phyloP scores from a whole-genome alignment of 2,113 vertebrate genomes.

The Emydura subglobosa region DNA sequence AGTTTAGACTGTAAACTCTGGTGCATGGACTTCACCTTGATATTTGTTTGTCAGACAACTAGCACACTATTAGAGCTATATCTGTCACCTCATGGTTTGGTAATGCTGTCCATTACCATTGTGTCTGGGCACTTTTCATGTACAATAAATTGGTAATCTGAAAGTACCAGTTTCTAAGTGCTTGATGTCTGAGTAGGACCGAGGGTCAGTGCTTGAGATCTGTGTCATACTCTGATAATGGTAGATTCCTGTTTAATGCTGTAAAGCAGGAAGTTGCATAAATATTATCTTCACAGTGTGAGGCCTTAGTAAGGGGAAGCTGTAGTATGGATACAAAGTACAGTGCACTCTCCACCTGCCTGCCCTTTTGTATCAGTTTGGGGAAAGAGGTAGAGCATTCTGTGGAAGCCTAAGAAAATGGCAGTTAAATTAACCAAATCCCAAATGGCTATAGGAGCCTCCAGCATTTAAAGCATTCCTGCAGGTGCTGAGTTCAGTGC shows the following conservation, averaged over 20 bases:
- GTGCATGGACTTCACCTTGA: background rate
- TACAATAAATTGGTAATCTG: background rate
- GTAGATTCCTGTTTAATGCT: slow-evolving; percentile 2
- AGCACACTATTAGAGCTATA: background rate
- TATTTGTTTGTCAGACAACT: background rate
- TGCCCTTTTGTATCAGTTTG: background rate
- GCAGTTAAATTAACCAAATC: background rate
- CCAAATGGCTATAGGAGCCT: background rate
- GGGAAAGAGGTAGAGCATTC: slow-evolving; percentile 8
- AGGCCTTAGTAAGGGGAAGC: background rate
- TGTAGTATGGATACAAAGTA: background rate
- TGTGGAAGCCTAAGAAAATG: background rate
- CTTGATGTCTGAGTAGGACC: background rate
- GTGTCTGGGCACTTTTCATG: background rate
- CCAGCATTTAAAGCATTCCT: background rate
- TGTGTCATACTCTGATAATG: background rate
- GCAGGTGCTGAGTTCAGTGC: fast-evolving
- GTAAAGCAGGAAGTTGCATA: background rate
- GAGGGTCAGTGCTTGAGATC: background rate
- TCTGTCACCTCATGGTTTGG: slow-evolving; percentile 6
- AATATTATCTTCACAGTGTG: slow-evolving; percentile 22
- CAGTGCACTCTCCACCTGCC: background rate
- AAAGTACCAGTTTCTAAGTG: slow-evolving; percentile 23
- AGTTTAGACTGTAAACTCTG: background rate
- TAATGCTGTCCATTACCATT: background rate